Base-by-base conservation (phyloP, 2,113 vertebrate genomes). In the Vulpes lagopus region DNA sequence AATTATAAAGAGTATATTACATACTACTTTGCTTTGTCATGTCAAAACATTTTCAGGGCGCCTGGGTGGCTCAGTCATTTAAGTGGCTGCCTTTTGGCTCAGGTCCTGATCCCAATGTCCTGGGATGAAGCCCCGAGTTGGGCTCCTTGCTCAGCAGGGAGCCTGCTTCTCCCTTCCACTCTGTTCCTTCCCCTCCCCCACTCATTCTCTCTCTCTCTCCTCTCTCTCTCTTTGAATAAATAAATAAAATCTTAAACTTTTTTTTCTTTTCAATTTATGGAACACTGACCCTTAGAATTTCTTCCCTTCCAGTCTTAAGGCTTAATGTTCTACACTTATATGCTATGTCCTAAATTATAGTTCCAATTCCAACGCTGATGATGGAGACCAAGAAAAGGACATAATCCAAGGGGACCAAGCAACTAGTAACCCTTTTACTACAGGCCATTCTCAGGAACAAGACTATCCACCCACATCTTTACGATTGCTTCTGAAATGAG, bases 111-210 rank as follows among this genome's bases (percentile, higher is more conserved):
- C 67, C 32, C 67, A 69, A 17, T 30, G 32, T n/a, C 32, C 32
- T 69, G 67, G 16, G 32, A 35, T 69, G 3, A 17, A 67, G 15
- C 65, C 30, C 30, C 3, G 65, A 7, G 30, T 17, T 7, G 65
- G 65, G 30, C 30, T 32, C 30, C 30, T 30, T n/a, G 30, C 67
- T 19, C 32, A 69, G 67, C 3, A 3, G 32, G 67, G 32, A 69
- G 16, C 32, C 32, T 69, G 17, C 17, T 69, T 35, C 32, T 35
- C 17, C 6, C 65, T 67, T 30, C 16, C 65, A 32, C 17, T 19
- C 32, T 35, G 15, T 8, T 32, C 30, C 6, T 0, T 8, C 59
- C 65, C 1, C 16, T 17, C 16, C 8, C 32, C 1, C 0, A 6
- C 32, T 69, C 16, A 3, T 19, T 7, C 32, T 60, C 20, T 60